Conservation (phyloP, 2,888 invertebrate species). For the Trimorus sp. region DNA sequence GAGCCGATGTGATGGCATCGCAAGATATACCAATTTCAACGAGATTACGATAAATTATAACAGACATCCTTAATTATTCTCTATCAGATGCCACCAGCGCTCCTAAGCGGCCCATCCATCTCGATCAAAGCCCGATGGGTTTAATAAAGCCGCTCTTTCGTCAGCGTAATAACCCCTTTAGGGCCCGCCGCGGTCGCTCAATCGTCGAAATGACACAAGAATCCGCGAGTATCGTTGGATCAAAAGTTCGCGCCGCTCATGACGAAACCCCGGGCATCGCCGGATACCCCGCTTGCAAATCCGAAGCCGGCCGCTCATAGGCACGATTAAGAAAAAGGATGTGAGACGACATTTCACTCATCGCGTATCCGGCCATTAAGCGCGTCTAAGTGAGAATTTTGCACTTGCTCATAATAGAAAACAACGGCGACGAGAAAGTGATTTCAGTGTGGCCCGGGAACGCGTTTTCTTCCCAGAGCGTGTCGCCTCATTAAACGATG, state of each 20-base stretch:
- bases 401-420: constrained; percentile 60
- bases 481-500: constrained; percentile 49
- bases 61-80: too few species aligned
- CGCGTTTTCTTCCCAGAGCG: constrained; percentile 45
- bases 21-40: too few species aligned
- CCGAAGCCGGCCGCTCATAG: constrained; percentile 21
- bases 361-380: constrained; percentile 59
- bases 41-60: too few species aligned
- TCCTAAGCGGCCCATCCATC: too few species aligned
- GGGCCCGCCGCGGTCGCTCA: neutral
- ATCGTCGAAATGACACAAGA: constrained; percentile 38
- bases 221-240: constrained; percentile 29
- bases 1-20: too few species aligned
- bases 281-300: constrained; percentile 41
- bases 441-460: constrained; percentile 49
- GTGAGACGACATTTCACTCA: constrained; percentile 59
- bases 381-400: constrained; percentile 61
- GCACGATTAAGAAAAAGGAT: constrained; percentile 59
- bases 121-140: neutral
- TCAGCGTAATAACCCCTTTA: constrained; percentile 1
- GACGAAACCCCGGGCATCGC: constrained; percentile 37
- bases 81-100: too few species aligned
- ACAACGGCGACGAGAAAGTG: constrained; percentile 53
- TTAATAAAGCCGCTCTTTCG: constrained; percentile 2
- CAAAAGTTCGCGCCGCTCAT: constrained; percentile 19